Percentiles rank a stretch among this genome's conserved stretches.
phyloP scores from a whole-genome alignment of 2,113 vertebrate genomes.

The Echinops telfairi region DNA sequence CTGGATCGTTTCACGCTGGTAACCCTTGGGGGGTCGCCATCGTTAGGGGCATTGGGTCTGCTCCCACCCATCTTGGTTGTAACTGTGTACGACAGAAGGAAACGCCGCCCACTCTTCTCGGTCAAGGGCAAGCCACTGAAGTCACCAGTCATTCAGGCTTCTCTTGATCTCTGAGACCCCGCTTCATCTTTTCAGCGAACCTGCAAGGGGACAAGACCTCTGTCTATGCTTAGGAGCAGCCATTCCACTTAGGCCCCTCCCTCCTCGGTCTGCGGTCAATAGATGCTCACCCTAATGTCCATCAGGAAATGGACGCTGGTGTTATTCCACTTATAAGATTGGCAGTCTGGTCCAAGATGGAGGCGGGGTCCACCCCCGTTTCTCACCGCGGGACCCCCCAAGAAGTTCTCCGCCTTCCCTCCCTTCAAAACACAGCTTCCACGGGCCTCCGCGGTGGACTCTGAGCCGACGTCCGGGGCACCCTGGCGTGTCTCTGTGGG shows the following conservation, averaged over 20 bases:
- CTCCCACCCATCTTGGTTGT: too few relatives aligned
- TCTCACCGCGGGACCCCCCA: background rate
- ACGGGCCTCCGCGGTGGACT: fast-evolving
- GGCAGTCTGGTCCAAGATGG: background rate
- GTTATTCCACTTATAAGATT: background rate
- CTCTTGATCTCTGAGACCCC: background rate
- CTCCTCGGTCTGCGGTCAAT: fast-evolving
- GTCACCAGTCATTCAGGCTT: background rate
- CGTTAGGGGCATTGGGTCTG: too few relatives aligned
- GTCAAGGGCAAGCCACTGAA: background rate
- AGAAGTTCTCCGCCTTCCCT: background rate
- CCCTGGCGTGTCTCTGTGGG: constrained; percentile 39
- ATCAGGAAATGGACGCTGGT: background rate
- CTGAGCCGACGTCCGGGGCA: background rate
- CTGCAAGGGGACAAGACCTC: background rate
- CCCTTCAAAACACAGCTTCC: background rate
- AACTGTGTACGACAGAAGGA: too few relatives aligned
- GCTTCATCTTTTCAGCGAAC: background rate
- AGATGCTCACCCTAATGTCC: background rate
- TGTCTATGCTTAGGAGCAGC: fast-evolving
- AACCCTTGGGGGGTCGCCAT: background rate
- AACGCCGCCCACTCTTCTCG: too few relatives aligned
- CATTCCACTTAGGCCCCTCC: fast-evolving
- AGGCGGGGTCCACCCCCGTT: background rate
- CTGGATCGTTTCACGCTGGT: background rate